Percentiles rank a stretch among this genome's conserved stretches.
Evolutionary conservation across 2,888 invertebrate species (phyloP).

Genomic region (Arctia plantaginis): DNA sequence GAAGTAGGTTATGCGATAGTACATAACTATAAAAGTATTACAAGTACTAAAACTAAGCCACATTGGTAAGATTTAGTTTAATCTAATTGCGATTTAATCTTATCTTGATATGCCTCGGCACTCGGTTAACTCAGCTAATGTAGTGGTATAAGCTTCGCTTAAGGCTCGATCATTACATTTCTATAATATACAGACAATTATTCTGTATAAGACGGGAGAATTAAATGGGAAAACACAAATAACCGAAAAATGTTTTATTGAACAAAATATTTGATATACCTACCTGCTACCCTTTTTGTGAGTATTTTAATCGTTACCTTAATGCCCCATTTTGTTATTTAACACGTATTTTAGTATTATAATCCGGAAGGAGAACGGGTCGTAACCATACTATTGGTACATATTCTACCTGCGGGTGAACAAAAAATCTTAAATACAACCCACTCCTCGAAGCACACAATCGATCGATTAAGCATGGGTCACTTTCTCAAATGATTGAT

Average conservation of each 20-base stretch:
- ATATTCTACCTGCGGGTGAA: constrained; percentile 26
- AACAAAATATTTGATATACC: background rate
- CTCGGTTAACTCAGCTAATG: background rate
- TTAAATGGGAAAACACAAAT: background rate
- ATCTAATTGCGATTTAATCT: background rate
- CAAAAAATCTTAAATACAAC: constrained; percentile 27
- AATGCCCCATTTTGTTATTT: constrained; percentile 25
- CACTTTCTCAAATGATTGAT: constrained; percentile 48
- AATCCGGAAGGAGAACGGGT: background rate
- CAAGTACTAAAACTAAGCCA: background rate
- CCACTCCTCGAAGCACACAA: background rate
- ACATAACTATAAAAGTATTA: background rate
- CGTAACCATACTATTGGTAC: constrained; percentile 22
- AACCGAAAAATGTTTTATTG: background rate
- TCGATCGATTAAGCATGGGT: constrained; percentile 26
- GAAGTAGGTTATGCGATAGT: background rate
- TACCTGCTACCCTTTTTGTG: background rate
- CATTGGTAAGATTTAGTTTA: background rate
- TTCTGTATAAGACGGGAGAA: background rate
- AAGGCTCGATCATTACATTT: background rate
- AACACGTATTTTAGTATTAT: constrained; percentile 23
- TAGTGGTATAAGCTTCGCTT: background rate
- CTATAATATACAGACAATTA: background rate
- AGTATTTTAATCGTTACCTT: background rate
- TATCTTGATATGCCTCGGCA: background rate